A percentile compares a stretch with the other conserved stretches of the same genome.
phyloP scores from a whole-genome alignment of 2,113 vertebrate genomes.

The Chaetorhynchus papuensis region DNA sequence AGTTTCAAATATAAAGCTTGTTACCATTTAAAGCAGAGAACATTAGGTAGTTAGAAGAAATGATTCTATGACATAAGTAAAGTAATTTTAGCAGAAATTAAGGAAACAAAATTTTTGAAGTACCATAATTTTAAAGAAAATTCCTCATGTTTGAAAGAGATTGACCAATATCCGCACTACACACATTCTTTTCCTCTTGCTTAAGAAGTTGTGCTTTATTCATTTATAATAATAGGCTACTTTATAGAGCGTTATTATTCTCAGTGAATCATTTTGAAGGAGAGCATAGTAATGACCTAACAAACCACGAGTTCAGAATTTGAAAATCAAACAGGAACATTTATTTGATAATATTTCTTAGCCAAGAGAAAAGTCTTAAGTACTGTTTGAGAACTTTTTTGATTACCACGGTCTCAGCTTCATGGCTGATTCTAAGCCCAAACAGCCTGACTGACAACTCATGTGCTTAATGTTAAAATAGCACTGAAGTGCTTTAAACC shows the following conservation, averaged over 20 bases:
- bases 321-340: neutral
- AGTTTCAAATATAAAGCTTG: conserved; percentile 23
- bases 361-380: neutral
- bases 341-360: conserved; percentile 21
- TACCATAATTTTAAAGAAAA: conserved; percentile 30
- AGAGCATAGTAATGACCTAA: neutral
- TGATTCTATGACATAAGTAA: conserved; percentile 6
- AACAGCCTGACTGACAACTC: neutral
- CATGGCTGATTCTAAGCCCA: neutral
- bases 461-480: neutral
- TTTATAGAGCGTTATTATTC: conserved; percentile 20
- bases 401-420: neutral
- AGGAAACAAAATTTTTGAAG: conserved; percentile 12
- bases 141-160: neutral
- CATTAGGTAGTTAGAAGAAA: neutral
- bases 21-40: conserved; percentile 26
- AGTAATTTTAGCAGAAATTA: conserved; percentile 44
- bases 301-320: neutral
- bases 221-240: conserved; percentile 28
- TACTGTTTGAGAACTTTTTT: neutral
- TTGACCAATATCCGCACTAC: neutral
- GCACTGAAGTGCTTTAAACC: neutral
- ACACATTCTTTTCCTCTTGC: neutral
- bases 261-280: conserved; percentile 18
- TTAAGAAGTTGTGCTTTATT: conserved; percentile 21